Conservation (phyloP, 2,888 invertebrate species). For the Aelia acuminata region DNA sequence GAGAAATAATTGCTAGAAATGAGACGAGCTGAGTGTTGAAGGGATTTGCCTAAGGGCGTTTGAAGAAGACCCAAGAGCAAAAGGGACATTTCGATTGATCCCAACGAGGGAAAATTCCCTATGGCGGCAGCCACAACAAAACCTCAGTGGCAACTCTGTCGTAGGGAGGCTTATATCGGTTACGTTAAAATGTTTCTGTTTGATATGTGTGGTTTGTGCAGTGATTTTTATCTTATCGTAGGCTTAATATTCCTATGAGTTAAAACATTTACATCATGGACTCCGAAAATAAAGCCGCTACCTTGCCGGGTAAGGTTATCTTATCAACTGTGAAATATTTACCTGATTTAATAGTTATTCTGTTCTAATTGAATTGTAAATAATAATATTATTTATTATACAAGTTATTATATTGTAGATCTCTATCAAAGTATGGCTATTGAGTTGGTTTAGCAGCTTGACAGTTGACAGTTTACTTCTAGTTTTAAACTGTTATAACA, state of each 20-base stretch:
- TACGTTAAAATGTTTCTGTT: background rate
- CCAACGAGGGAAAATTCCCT: slow-evolving; percentile 50
- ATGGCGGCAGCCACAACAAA: slow-evolving; percentile 57
- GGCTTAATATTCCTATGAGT: background rate
- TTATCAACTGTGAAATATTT: slow-evolving; percentile 23
- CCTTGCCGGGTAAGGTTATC: slow-evolving; percentile 59
- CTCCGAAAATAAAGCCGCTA: slow-evolving; percentile 46
- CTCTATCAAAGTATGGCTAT: background rate
- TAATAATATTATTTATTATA: background rate
- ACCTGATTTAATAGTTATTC: background rate
- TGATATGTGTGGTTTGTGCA: background rate
- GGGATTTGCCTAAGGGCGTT: background rate
- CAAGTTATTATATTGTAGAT: background rate
- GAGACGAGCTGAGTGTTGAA: background rate
- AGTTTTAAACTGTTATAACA: slow-evolving; percentile 7
- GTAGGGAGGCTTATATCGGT: background rate
- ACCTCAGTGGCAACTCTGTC: slow-evolving; percentile 38
- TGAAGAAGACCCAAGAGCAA: background rate
- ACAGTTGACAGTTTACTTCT: slow-evolving; percentile 7
- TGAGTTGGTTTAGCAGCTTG: background rate
- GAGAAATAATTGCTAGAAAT: background rate
- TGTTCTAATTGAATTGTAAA: background rate
- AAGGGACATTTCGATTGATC: slow-evolving; percentile 58
- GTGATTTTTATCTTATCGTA: background rate
- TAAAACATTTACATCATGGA: slow-evolving; percentile 28